Evolutionary conservation across 2,888 invertebrate genomes (phyloP), one percentile per base, ranked within the genome.

Genomic region (Pammene fasciana): DNA sequence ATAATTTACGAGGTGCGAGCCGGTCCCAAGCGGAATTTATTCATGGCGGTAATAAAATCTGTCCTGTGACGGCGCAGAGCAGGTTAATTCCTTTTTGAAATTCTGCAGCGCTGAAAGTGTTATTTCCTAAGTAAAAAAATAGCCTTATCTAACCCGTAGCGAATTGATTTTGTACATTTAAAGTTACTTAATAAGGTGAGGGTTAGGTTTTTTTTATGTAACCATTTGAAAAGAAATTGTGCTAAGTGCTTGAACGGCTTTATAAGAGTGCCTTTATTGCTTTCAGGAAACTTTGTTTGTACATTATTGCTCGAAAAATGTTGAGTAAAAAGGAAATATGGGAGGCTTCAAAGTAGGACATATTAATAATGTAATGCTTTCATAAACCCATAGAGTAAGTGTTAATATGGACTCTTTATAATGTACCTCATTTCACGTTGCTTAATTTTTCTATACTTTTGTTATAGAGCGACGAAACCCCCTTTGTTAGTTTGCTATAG

Each of bases 1-100:
- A 86, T 87, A 88, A 88, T 86, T 88, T 88, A 88, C 86, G 87
- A 82, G 79, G 79, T 82, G 75, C 75, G 73, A 78, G 84, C 78
- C 82, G 76, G 81, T 85, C 83, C 83, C 83, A 73, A 80, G 81
- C 76, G 79, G 85, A 89, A 90, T 90, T 89, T 90, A 90, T 90
- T 91, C 91, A 91, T 90, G 85, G 81, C 79, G 76, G 87, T 90
- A 88, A 91, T 90, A 89, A 90, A 91, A 90, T 90, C 88, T 86
- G 86, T 85, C 86, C 84, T 78, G 76, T 78, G 80, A 81, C 81
- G 75, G 76, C 82, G 83, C 82, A 78, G 77, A 75, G 77, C 77
- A 82, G 81, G 82, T 86, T 87, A 84, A 87, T 86, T 86, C 81
- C 85, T 85, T 86, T 88, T 85, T 85, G 83, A 84, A 86, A 84